Evolutionary conservation across 2,113 vertebrate genomes (phyloP), one percentile per base, ranked within the genome.

Genomic region (Pleuronectes platessa): DNA sequence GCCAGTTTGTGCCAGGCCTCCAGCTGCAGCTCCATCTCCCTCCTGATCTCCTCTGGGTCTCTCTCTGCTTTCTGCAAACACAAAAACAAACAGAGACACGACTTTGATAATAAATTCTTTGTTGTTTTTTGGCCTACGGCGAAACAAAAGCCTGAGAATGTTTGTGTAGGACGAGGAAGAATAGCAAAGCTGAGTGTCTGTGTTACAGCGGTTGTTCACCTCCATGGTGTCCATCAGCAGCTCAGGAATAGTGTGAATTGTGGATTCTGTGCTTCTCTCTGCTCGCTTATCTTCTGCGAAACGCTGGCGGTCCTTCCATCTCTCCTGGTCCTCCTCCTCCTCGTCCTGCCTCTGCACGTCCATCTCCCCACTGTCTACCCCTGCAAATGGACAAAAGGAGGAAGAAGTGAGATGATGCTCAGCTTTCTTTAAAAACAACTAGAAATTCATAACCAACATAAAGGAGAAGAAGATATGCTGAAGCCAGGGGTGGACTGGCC

Each of bases 21-120:
- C 90, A 99, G 61, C 31, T 98, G 98, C 74, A 90, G 94, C 93
- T 99, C 97, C 92, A 99, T 94, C 87, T 98, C 96, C 82, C 89
- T 95, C 81, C 98, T 94, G 8, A 98, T 91, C 69, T 97, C 94
- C 64, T 89, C 96, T 2, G 94, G 93, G 86, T 98, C 95, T 73
- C 92, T 94, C 71, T 94, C 2, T 21, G 91, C 53, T 20, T 81
- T 93, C 96, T 98, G 88, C 12, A 79, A 13, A 17, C 14, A 53
- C 37, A 20, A 26, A 26, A 2, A 26, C 26, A n/a, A n/a, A 11
- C 45, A 49, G 13, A 18, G 13, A 49, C 47, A 51, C 47, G 17
- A 20, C 47, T 51, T 51, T 51, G 47, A 51, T 51, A 5, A 3
- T 49, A 17, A 14, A 49, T 17, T 31, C 31, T 31, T n/a, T n/a